Base-by-base conservation (phyloP, 2,797 vertebrate genomes). In the Oophaga sylvatica region DNA sequence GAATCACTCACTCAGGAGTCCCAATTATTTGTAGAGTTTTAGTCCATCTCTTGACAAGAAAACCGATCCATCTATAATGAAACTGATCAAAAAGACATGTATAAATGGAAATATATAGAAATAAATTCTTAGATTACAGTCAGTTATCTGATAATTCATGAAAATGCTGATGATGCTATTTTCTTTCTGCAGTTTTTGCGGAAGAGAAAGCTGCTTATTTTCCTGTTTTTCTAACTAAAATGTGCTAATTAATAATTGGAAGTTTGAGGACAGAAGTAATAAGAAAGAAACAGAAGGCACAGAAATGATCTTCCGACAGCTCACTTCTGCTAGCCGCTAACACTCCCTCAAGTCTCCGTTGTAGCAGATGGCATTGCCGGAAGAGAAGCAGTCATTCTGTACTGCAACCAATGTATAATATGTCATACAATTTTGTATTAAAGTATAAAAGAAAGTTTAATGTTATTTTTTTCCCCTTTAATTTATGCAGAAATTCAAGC, bases 281-380 rank as follows among this genome's bases (percentile, higher is more conserved):
- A 82, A 86, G 88, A 76, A 86, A 63, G 60, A 82, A 89, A 89
- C 88, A 89, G 88, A 89, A 75, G 88, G 88, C 80, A 86, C 67
- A 89, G 88, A 70, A 89, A 86, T 83, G 63, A 89, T 89, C 80
- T 81, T 89, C 88, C 88, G 84, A 89, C 84, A 89, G 88, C 88
- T 89, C 84, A 89, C 84, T 89, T 89, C 88, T 89, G 88, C 84
- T 89, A 89, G 88, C 88, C 84, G 73, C 88, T 89, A 89, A 89
- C 88, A 86, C 88, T 89, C 88, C 88, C 88, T 86, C 88, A 89
- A 89, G 88, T 86, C 84, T 89, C 84, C 80, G 76, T 67, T 86
- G 84, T 67, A 89, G 62, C 88, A 89, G 84, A 89, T 89, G 88
- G 88, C 85, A 17, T 82, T 83, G 88, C 88, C 88, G 84, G 88